Percentiles rank a stretch among this genome's conserved stretches.
Evolutionary conservation across 2,797 vertebrate genomes (phyloP).

Genomic region (Sylvilagus floridanus): DNA sequence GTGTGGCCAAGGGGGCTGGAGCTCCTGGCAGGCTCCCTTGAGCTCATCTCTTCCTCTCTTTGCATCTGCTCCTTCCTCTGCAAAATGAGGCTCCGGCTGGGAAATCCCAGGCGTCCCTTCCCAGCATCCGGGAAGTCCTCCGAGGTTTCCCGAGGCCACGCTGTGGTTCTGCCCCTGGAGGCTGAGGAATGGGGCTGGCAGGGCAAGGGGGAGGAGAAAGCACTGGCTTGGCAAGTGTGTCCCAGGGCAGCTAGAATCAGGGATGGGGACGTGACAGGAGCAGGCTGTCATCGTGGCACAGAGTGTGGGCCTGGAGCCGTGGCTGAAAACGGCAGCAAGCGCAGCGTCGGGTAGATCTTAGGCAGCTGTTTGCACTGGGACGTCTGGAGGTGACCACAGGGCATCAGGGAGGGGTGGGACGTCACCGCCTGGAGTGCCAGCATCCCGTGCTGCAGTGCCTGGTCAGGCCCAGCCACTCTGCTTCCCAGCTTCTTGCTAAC

Average conservation of each 20-base stretch:
- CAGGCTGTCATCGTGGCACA: background rate
- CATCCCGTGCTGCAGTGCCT: too few relatives aligned
- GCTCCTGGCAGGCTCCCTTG: background rate
- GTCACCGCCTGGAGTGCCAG: too few relatives aligned
- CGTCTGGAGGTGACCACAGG: background rate
- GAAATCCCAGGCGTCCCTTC: background rate
- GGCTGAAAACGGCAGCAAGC: background rate
- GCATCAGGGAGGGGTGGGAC: too few relatives aligned
- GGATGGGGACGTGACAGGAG: background rate
- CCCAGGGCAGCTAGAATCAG: background rate
- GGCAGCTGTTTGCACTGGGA: background rate
- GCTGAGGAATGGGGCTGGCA: background rate
- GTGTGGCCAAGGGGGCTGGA: background rate
- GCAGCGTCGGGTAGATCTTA: background rate
- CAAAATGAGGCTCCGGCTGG: background rate
- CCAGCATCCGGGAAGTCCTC: background rate
- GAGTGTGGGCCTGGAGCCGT: background rate
- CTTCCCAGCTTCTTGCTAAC: too few relatives aligned
- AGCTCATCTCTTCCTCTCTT: background rate
- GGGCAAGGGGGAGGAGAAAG: background rate
- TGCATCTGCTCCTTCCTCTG: background rate
- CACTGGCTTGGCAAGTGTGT: accelerated
- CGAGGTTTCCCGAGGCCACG: background rate
- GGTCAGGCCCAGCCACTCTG: too few relatives aligned
- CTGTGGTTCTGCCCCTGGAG: background rate